Evolutionary conservation across 1,140 invertebrate genomes (phyloP).

Genomic region (roundworm (Caenorhabditis elegans)): DNA sequence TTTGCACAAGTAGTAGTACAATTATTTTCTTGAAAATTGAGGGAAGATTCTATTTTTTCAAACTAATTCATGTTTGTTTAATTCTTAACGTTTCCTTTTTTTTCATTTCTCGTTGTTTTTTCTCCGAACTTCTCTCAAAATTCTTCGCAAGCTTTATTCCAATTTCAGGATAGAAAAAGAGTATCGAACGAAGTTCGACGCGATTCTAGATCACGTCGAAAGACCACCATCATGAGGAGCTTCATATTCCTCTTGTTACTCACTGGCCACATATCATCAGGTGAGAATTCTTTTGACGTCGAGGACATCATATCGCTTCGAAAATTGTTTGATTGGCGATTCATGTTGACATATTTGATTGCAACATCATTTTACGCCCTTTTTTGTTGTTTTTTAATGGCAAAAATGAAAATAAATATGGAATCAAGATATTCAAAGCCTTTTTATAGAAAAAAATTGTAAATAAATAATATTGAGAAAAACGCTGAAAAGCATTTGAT

Average conservation of each 20-base stretch:
- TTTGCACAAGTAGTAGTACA: no score
- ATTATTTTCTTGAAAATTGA: no score
- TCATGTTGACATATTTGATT: constrained; percentile 7
- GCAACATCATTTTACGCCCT: background rate
- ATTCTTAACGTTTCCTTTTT: no score
- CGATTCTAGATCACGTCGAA: constrained; percentile 27
- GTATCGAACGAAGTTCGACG: constrained; percentile 11
- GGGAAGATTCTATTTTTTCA: no score
- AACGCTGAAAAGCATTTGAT: no score
- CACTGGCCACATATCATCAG: background rate
- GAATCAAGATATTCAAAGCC: no score
- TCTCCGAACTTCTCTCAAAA: background rate
- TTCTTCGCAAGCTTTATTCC: background rate
- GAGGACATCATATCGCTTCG: background rate
- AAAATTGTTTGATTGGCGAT: background rate
- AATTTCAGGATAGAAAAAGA: background rate
- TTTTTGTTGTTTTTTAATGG: no score
- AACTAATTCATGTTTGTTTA: no score
- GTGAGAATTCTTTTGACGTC: no score
- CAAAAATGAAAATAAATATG: no score
- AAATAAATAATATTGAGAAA: background rate
- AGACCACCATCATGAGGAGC: constrained; percentile 15
- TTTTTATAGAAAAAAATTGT: background rate
- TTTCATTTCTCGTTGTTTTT: background rate
- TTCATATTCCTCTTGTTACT: background rate